Percentiles rank a stretch among this genome's conserved stretches.
These are phyloP conservation scores for Venustoraphidia nigricollis DNA, from an alignment of 2,888 invertebrate genomes.

Conservation along the genomic window DNA sequence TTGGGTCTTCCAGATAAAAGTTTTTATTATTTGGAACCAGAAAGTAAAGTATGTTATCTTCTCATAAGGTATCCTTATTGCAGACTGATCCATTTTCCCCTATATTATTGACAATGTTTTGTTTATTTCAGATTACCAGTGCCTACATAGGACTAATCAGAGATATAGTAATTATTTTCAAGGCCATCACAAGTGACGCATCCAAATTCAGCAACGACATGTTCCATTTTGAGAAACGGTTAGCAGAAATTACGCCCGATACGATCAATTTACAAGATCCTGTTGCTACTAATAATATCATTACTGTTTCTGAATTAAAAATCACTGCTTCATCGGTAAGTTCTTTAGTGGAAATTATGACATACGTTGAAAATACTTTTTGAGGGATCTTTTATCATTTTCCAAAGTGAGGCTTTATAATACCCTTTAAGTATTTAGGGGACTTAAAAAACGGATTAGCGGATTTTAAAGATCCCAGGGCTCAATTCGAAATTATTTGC, in stretches of 20 bases:
- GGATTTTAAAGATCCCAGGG: too few relatives aligned
- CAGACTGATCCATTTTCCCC: background rate
- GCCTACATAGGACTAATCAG: constrained; percentile 34
- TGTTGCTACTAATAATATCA: constrained; percentile 23
- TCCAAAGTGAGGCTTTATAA: too few relatives aligned
- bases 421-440: too few relatives aligned
- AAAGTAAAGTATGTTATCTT: constrained; percentile 27
- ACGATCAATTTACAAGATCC: constrained; percentile 23
- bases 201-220: constrained; percentile 32
- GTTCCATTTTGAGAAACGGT: constrained; percentile 35
- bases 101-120: constrained; percentile 3
- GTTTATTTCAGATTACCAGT: constrained; percentile 24
- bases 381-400: too few relatives aligned
- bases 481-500: too few relatives aligned
- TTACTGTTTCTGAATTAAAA: constrained; percentile 28
- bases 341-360: background rate
- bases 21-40: constrained; percentile 30
- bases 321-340: constrained; percentile 27
- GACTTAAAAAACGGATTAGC: too few relatives aligned
- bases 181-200: constrained; percentile 29
- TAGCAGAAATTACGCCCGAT: constrained; percentile 34
- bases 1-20: constrained; percentile 35
- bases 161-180: constrained; percentile 31
- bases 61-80: too few relatives aligned
- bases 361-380: too few relatives aligned